A percentile compares a stretch with the other conserved stretches of the same genome.
Conservation (phyloP, 1,140 invertebrate species). For the Cepaea nemoralis region DNA sequence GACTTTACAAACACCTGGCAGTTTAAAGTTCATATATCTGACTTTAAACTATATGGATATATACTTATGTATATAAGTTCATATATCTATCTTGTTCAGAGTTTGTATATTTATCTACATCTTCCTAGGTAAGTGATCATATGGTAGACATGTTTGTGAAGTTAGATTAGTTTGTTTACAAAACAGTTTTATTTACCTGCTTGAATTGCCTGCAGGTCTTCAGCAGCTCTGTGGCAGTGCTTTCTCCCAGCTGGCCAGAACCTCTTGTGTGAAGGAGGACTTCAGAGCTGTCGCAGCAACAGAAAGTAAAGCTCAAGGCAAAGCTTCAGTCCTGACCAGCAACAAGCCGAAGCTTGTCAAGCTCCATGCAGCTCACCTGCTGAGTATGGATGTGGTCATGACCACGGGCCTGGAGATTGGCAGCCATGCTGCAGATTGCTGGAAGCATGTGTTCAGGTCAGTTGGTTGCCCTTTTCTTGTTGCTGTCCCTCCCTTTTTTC, state of each 20-base stretch:
- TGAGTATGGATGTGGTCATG: constrained; percentile 89
- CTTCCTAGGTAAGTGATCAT: too few species aligned
- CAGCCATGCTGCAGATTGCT: constrained; percentile 90
- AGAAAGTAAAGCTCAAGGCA: constrained; percentile 41
- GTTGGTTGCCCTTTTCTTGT: too few species aligned
- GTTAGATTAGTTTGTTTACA: too few species aligned
- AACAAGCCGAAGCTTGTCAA: constrained; percentile 62
- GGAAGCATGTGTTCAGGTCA: constrained; percentile 91
- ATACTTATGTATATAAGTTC: too few species aligned
- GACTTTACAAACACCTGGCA: too few species aligned
- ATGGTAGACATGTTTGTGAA: too few species aligned
- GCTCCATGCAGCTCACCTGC: constrained; percentile 83
- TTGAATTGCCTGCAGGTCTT: constrained; percentile 78
- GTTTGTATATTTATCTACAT: too few species aligned
- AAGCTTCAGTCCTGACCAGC: constrained; percentile 46
- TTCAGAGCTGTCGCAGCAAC: constrained; percentile 44
- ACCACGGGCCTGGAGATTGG: constrained; percentile 88
- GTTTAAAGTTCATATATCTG: too few species aligned
- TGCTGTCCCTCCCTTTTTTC: too few species aligned
- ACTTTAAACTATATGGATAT: too few species aligned
- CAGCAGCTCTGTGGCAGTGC: constrained; percentile 88
- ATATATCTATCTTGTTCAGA: too few species aligned
- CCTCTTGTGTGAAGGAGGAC: constrained; percentile 72
- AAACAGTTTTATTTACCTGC: too few species aligned
- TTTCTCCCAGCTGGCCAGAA: constrained; percentile 83